These are phyloP conservation scores for Caenorhabditis inopinata DNA, from an alignment of 1,140 invertebrate genomes.

Conservation along the genomic window DNA sequence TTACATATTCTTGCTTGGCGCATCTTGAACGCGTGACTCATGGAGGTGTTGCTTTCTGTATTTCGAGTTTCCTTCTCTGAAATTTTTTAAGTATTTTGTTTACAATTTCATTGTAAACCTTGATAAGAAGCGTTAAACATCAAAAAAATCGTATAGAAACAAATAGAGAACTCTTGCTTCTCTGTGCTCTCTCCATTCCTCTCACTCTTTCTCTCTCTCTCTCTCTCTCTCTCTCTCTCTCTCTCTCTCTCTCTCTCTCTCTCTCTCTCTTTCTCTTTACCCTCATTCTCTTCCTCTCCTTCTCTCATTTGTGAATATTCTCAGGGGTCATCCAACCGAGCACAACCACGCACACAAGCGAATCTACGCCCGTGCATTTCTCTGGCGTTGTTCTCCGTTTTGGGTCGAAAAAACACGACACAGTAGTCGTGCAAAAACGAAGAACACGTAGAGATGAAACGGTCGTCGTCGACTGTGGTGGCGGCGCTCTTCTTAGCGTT, in stretches of 20 bases:
- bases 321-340: conserved; percentile 3
- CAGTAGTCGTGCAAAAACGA: no score
- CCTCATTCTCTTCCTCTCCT: not conserved
- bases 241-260: not conserved
- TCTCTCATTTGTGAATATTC: not conserved
- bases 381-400: no score
- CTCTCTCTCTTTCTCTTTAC: not conserved
- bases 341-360: not conserved
- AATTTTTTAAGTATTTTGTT: no score
- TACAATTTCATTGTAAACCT: no score
- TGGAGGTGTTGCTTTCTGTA: no score
- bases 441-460: not conserved
- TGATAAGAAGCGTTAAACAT: no score
- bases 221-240: not conserved
- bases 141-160: no score
- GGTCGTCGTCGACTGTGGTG: conserved; percentile 28
- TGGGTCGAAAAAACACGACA: no score
- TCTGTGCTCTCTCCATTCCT: not conserved
- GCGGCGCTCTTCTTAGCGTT: conserved; percentile 7
- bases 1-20: no score
- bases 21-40: no score
- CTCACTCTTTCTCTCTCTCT: not conserved
- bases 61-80: no score
- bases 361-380: not conserved
- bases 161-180: no score